A percentile compares a stretch with the other conserved stretches of the same genome.
phyloP scores from a whole-genome alignment of 37 sponge, comb jelly and placozoan genomes.

The Chondrosia reniformis region DNA sequence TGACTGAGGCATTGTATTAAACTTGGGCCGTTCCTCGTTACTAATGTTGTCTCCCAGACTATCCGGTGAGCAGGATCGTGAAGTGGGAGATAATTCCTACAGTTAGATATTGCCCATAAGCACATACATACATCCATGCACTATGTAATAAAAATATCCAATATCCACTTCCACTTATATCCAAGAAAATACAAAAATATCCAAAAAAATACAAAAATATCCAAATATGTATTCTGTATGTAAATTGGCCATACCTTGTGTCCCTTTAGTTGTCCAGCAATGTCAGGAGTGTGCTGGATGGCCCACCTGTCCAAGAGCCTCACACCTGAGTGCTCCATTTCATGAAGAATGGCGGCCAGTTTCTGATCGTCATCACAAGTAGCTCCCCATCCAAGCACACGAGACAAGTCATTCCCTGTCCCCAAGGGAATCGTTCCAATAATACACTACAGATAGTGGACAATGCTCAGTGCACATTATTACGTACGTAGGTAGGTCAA shows the following conservation, averaged over 20 bases:
- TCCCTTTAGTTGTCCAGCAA: slow-evolving; percentile 9
- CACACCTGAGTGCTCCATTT: slow-evolving; percentile 73
- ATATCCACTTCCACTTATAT: too few relatives aligned
- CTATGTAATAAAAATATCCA: too few relatives aligned
- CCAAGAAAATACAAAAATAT: too few relatives aligned
- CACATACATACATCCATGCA: too few relatives aligned
- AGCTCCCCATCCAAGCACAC: slow-evolving; percentile 95
- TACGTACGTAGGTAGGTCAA: not conserved
- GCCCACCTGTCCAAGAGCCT: slow-evolving; percentile 86
- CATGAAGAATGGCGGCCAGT: slow-evolving; percentile 59
- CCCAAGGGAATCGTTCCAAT: slow-evolving; percentile 90
- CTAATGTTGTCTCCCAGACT: not conserved
- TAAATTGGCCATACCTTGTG: not conserved
- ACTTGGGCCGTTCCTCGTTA: not conserved
- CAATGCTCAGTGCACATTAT: not conserved
- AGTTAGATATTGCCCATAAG: too few relatives aligned
- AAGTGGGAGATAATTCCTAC: not conserved
- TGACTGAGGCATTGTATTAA: not conserved
- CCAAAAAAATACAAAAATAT: too few relatives aligned
- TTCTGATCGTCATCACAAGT: slow-evolving; percentile 83
- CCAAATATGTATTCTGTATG: too few relatives aligned
- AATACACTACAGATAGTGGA: slow-evolving; percentile 60
- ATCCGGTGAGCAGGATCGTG: slow-evolving; percentile 14
- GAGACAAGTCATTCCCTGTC: slow-evolving; percentile 93
- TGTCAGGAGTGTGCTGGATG: slow-evolving; percentile 41